Conservation (phyloP, 2,113 vertebrate genomes). For the Melozone crissalis region DNA sequence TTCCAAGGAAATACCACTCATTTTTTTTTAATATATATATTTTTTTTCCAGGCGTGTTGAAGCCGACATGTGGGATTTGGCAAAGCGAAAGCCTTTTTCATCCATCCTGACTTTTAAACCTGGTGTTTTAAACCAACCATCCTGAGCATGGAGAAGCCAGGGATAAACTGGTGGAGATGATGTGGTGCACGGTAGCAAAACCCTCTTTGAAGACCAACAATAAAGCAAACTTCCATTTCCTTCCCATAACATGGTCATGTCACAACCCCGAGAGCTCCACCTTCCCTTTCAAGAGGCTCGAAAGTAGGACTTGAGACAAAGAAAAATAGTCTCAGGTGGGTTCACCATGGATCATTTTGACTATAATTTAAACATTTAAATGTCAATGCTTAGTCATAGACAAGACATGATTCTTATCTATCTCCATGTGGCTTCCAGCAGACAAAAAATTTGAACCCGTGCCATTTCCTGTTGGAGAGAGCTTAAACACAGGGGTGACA, state of each 20-base stretch:
- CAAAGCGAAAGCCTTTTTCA: not conserved
- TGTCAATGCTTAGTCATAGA: conserved; percentile 70
- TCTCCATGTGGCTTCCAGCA: conserved; percentile 70
- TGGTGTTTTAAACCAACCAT: not conserved
- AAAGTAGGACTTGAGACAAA: conserved; percentile 48
- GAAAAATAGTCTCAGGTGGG: conserved; percentile 72
- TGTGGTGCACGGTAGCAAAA: not conserved
- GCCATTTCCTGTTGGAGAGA: conserved; percentile 80
- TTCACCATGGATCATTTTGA: conserved; percentile 72
- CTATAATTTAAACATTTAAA: conserved; percentile 75
- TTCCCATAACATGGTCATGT: conserved; percentile 44
- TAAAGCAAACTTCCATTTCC: conserved; percentile 66
- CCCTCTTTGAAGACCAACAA: conserved; percentile 32
- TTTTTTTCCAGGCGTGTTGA: not conserved
- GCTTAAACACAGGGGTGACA: conserved; percentile 69
- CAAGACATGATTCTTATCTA: conserved; percentile 76
- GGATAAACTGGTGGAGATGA: not conserved
- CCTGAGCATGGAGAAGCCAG: not conserved
- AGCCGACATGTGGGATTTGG: not conserved
- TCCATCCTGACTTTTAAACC: not conserved
- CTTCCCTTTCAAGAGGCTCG: conserved; percentile 54
- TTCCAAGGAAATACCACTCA: conserved; percentile 46
- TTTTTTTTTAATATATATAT: not conserved
- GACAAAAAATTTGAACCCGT: conserved; percentile 67
- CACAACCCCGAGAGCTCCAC: conserved; percentile 52